Percentiles rank a stretch among this genome's conserved stretches.
Conservation (phyloP, 2,113 vertebrate genomes). For the Lipophrys pholis region DNA sequence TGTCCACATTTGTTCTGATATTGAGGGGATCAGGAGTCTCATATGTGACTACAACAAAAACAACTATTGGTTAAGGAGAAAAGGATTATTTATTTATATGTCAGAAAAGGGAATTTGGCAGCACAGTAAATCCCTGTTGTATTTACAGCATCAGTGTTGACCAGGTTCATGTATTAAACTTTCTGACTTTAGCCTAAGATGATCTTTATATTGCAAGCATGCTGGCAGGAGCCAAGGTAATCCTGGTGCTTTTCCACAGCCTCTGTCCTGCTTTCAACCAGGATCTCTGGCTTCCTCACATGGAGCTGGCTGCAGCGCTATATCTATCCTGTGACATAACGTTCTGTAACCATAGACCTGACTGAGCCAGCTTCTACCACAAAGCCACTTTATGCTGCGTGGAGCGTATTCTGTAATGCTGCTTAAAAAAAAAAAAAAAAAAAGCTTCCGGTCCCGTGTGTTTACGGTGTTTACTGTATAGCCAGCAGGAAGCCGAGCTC, state of each 20-base stretch:
- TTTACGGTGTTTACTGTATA: constrained; percentile 21
- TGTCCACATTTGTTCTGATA: constrained; percentile 22
- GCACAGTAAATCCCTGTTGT: constrained; percentile 22
- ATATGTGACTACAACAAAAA: constrained; percentile 21
- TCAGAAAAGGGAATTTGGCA: constrained; percentile 5
- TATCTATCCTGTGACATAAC: constrained; percentile 65
- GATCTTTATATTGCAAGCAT: constrained; percentile 52
- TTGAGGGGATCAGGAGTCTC: constrained; percentile 12
- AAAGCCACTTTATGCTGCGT: constrained; percentile 47
- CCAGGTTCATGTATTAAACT: constrained; percentile 27
- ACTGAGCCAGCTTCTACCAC: constrained; percentile 42
- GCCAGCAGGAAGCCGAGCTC: constrained; percentile 4
- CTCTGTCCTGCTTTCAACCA: constrained; percentile 51
- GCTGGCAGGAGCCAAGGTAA: constrained; percentile 43
- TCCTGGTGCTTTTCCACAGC: constrained; percentile 43
- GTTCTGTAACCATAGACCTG: constrained; percentile 50
- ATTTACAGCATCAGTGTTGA: constrained; percentile 7
- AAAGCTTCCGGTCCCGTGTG: neutral
- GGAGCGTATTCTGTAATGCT: constrained; percentile 25
- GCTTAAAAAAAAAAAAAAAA: neutral
- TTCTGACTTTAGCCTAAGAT: constrained; percentile 44
- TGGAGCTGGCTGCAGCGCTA: constrained; percentile 32
- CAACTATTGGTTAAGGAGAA: neutral
- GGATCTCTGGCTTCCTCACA: constrained; percentile 38
- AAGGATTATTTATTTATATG: constrained; percentile 1